Conservation (phyloP, 2,888 invertebrate species). For the Esperia sulphurella region DNA sequence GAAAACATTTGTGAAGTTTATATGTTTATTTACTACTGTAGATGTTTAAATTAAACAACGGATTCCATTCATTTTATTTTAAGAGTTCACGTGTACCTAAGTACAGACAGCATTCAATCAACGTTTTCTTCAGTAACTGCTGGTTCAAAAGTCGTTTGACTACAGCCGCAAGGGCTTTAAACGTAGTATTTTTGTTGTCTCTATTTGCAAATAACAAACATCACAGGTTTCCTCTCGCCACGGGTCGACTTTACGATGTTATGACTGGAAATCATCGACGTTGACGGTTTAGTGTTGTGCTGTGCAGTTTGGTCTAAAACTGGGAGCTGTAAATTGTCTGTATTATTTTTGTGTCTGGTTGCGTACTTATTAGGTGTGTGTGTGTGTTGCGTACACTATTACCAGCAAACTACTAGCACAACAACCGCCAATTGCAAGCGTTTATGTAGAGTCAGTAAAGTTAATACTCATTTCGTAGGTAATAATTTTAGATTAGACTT, state of each 20-base stretch:
- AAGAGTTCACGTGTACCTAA: too few relatives aligned
- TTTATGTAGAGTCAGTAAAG: conserved; percentile 1
- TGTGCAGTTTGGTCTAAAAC: conserved; percentile 10
- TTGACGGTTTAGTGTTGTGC: conserved; percentile 2
- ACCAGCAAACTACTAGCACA: conserved; percentile 12
- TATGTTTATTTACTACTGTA: too few relatives aligned
- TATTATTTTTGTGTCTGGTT: not conserved
- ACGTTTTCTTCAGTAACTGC: too few relatives aligned
- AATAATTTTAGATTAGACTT: not conserved
- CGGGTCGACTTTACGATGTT: conserved; percentile 27
- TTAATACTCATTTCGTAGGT: not conserved
- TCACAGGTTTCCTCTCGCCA: conserved; percentile 20
- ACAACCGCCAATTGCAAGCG: conserved; percentile 28
- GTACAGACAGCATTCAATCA: too few relatives aligned
- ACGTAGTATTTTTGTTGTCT: not conserved
- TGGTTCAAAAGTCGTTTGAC: not conserved
- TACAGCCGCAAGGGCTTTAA: not conserved
- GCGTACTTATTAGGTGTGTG: not conserved
- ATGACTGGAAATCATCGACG: conserved; percentile 27
- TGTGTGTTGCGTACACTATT: conserved; percentile 13
- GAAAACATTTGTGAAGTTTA: too few relatives aligned
- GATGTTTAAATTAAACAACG: too few relatives aligned
- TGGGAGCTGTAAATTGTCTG: not conserved
- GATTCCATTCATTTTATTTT: too few relatives aligned
- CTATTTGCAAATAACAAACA: conserved; percentile 17